Conservation (phyloP, 2,113 vertebrate species). For the Gobiocypris rarus region DNA sequence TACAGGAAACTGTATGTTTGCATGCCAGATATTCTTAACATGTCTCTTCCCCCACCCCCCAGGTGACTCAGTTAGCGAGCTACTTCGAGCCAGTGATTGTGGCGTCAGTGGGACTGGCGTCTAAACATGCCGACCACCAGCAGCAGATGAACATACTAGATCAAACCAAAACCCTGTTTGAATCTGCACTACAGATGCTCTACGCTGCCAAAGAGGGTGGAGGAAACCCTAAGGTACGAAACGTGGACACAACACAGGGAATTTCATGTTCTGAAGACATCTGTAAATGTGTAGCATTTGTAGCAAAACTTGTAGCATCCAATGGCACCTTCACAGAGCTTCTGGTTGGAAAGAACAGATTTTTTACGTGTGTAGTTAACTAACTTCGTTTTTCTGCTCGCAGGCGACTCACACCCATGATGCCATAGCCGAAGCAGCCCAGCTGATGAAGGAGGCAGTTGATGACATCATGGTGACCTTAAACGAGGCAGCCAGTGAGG, state of each 20-base stretch:
- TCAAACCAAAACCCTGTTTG: constrained; percentile 96
- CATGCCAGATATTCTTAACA: background rate
- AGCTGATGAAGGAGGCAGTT: constrained; percentile 97
- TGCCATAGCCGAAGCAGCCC: constrained; percentile 92
- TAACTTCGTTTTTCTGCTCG: background rate
- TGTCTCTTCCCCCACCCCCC: background rate
- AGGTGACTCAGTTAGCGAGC: constrained; percentile 95
- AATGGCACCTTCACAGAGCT: background rate
- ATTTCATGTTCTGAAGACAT: background rate
- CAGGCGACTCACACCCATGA: constrained; percentile 95
- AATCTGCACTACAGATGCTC: constrained; percentile 96
- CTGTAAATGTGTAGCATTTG: background rate
- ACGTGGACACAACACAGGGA: background rate
- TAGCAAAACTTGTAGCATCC: background rate
- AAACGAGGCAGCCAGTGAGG: constrained; percentile 96
- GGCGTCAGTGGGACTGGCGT: constrained; percentile 92
- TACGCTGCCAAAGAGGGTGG: constrained; percentile 98
- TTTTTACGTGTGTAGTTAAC: background rate
- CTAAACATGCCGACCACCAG: constrained; percentile 92
- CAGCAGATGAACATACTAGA: constrained; percentile 97
- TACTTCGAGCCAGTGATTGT: constrained; percentile 95
- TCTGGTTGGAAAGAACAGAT: background rate
- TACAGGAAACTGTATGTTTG: background rate
- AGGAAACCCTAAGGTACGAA: constrained; percentile 94
- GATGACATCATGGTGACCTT: constrained; percentile 98